phyloP scores from a whole-genome alignment of 2,797 vertebrate species.

The Pipistrellus kuhlii region DNA sequence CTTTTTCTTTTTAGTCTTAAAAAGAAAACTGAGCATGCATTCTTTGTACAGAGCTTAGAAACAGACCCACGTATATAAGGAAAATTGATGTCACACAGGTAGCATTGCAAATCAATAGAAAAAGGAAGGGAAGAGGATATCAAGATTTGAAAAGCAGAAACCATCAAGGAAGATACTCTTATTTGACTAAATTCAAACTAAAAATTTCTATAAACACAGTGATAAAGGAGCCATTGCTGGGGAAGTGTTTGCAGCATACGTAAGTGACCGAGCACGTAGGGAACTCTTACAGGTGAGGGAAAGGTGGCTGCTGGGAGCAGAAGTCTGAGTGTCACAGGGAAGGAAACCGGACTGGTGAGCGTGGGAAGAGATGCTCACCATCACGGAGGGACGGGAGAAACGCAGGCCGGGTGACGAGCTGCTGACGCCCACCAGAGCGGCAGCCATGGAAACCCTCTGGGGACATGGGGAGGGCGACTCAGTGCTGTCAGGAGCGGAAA shows the following conservation, averaged over 20 bases:
- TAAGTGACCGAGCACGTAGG: not conserved
- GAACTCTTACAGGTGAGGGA: not conserved
- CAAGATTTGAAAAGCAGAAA: conserved; percentile 10
- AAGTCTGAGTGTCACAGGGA: not conserved
- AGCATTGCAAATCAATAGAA: too few species aligned
- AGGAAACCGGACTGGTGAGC: not conserved
- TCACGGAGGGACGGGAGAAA: not conserved
- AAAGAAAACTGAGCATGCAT: not conserved
- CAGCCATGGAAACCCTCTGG: not conserved
- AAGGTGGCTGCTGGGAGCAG: not conserved
- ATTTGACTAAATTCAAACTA: not conserved
- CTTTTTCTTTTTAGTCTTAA: not conserved
- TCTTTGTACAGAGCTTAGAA: conserved; percentile 15
- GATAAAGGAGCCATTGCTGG: not conserved
- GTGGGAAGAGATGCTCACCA: not conserved
- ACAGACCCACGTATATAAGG: not conserved
- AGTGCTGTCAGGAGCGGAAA: not conserved
- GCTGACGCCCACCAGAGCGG: not conserved
- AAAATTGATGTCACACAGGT: not conserved
- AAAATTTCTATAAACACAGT: not conserved
- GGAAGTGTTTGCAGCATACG: not conserved
- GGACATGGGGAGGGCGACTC: not conserved
- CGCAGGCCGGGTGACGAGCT: too few species aligned
- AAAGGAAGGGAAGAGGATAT: not conserved
- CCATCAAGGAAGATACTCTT: not conserved